Evolutionary conservation across 2,113 vertebrate genomes (phyloP), one percentile per base, ranked within the genome.

Genomic region (Oncorhynchus kisutch): DNA sequence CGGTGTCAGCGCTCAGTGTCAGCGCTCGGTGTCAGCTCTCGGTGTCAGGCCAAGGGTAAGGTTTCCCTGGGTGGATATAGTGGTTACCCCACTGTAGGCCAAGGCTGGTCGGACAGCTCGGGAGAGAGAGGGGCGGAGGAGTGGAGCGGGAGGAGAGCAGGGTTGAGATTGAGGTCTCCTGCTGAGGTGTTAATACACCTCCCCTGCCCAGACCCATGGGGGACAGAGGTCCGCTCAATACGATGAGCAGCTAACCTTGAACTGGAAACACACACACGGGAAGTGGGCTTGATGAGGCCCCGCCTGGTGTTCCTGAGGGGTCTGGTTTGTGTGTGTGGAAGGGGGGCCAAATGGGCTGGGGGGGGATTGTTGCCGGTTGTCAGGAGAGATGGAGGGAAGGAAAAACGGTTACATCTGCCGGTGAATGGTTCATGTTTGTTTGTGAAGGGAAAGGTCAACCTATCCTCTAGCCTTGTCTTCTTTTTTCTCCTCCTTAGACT

Each of bases 141-240:
- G 3, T 45, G 76, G 80, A 77, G 68, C 70, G 59, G 67, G 67
- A 69, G 69, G 34, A 29, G 45, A 72, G 74, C 79, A 84, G 72
- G 75, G 84, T 90, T 82, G 82, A 84, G 88, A 89, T 82, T 87
- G 88, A 79, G 80, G 84, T 84, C 82, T 70, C 91, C 91, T 83
- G 79, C 91, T 1, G 91, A 92, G 90, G 87, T 90, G 89, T 90
- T 93, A 93, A 92, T 94, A 90, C 91, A 89, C 89, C 90, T 84
- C 81, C 71, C 84, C 81, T 75, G 73, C 81, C 80, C 1, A 1
- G 74, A 77, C 83, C 81, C 6, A 80, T 31, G 45, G 31, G 34
- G 67, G 67, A 54, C 29, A 1, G 12, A 45, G 85, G 86, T 5
- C 84, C 84, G 67, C 87, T 91, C 88, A 84, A 91, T 90, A 89